Conservation (phyloP, 2,888 invertebrate species). For the Epistrophella euchroma region DNA sequence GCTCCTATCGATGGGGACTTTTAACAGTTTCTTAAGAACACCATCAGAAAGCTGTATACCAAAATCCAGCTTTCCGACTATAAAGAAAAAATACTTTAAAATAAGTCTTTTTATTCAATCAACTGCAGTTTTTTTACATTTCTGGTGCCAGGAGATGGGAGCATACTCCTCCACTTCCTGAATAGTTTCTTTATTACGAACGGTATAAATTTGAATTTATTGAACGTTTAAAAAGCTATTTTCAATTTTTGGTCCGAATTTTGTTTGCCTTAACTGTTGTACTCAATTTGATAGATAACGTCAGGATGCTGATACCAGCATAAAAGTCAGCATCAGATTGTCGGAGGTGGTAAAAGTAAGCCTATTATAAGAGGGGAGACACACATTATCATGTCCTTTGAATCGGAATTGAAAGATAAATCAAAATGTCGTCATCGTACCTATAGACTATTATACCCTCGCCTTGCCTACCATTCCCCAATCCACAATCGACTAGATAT, state of each 20-base stretch:
- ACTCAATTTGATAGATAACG: constrained; percentile 14
- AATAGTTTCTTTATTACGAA: too few species aligned
- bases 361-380: constrained; percentile 56
- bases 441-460: not conserved
- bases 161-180: too few species aligned
- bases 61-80: too few species aligned
- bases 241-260: not conserved
- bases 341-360: constrained; percentile 70
- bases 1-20: too few species aligned
- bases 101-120: too few species aligned
- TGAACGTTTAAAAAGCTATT: too few species aligned
- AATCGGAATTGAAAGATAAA: constrained; percentile 76
- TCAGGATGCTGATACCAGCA: constrained; percentile 69
- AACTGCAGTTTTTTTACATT: too few species aligned
- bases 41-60: too few species aligned
- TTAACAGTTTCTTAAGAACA: too few species aligned
- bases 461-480: not conserved
- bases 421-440: constrained; percentile 67
- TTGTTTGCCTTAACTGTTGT: constrained; percentile 15
- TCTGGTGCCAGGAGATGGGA: too few species aligned
- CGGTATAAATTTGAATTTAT: too few species aligned
- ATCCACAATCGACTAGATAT: not conserved
- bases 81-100: too few species aligned
- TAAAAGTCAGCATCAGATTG: constrained; percentile 65
- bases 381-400: constrained; percentile 68